phyloP scores from a whole-genome alignment of 2,888 invertebrate species.

The Nowickia ferox region DNA sequence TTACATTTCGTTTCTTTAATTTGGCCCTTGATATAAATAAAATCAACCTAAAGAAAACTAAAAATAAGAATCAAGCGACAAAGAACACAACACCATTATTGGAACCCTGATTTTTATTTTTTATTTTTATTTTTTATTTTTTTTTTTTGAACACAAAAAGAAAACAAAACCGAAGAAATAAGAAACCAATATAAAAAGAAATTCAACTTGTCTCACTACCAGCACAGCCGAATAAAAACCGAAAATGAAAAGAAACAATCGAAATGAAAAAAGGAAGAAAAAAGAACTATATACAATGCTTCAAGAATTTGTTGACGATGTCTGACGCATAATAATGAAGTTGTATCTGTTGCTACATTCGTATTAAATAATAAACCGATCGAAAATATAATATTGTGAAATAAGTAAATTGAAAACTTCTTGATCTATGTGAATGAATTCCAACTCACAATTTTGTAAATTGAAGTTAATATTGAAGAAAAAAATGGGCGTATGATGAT shows the following conservation, averaged over 20 bases:
- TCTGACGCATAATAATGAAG: constrained; percentile 72
- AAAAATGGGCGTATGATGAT: too few species aligned
- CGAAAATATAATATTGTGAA: constrained; percentile 21
- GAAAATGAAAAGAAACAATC: constrained; percentile 42
- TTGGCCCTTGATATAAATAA: neutral
- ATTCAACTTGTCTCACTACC: constrained; percentile 49
- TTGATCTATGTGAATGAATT: constrained; percentile 20
- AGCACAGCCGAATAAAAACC: constrained; percentile 32
- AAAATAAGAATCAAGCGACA: constrained; percentile 2
- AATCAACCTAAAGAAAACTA: neutral
- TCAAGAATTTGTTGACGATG: constrained; percentile 65
- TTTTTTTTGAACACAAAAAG: constrained; percentile 15
- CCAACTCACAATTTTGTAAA: neutral
- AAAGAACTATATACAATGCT: constrained; percentile 58
- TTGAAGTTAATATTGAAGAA: neutral
- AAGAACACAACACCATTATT: constrained; percentile 23
- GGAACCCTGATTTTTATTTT: constrained; percentile 36
- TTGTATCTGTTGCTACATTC: constrained; percentile 49
- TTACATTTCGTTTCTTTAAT: neutral
- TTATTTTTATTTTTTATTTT: too few species aligned
- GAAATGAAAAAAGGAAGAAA: constrained; percentile 63
- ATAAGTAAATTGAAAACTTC: constrained; percentile 22
- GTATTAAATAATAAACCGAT: constrained; percentile 55
- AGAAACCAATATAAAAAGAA: constrained; percentile 40
- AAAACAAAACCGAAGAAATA: constrained; percentile 31